Evolutionary conservation across 1,140 invertebrate genomes (phyloP), one percentile per base, ranked within the genome.

Genomic region (Atta texana): DNA sequence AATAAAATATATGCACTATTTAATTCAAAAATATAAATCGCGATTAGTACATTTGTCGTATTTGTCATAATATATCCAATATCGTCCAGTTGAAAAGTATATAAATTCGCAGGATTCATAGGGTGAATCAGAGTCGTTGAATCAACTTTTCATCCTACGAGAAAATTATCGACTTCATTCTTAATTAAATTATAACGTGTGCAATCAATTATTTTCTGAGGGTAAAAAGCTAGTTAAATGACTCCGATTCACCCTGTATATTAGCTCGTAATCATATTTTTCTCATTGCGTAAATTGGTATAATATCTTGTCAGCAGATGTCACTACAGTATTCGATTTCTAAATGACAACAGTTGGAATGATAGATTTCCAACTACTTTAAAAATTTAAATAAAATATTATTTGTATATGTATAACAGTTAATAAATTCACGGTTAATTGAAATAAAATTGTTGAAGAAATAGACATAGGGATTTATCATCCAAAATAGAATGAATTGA

Each of bases 301-400:
- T 24, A 1, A 24, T 10, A 28, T 69, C 39, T 69, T 10, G n/a
- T 69, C 63, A 81, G 31, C 31, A 69, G 77, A 81, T 81, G 77
- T 34, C 63, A 55, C 14, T 39, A 55, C 49, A 39, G 28, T 64
- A 53, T 39, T 66, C 24, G 1, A 31, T 63, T 18, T 49, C 12
- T 21, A 34, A 68, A 78, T 66, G n/a, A 57, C 77, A 55, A 31
- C 77, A 64, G 77, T 57, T 1, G 51, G 51, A 69, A 81, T 68
- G 8, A 81, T 21, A 80, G 77, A 2, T 66, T 34, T 34, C 28
- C 8, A 61, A 1, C 12, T 64, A 3, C 21, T 55, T 53, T 21
- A 3, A 10, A 0, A 2, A 59, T 34, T 59, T 24, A 16, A 59
- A 76, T 0, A 28, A 72, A 53, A 28, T 18, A 18, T 53, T 31